A percentile compares a stretch with the other conserved stretches of the same genome.
phyloP scores from a whole-genome alignment of 2,797 vertebrate species.

The Malacoraja senta region DNA sequence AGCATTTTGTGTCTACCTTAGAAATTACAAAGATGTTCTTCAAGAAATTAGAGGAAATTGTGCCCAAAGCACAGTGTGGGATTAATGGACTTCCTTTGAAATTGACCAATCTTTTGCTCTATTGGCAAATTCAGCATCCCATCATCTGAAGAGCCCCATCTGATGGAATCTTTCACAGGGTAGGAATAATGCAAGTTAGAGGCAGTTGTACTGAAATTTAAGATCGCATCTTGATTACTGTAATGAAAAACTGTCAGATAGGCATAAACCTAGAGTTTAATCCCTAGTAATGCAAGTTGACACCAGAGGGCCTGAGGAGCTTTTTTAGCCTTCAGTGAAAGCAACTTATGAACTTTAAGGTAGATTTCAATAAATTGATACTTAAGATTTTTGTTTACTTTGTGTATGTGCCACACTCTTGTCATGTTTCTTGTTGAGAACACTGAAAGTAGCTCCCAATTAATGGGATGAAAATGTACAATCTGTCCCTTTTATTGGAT shows the following conservation, averaged over 20 bases:
- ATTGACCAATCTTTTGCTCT: not conserved
- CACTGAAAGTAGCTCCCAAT: too few species aligned
- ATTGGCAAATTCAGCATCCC: not conserved
- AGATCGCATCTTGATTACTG: not conserved
- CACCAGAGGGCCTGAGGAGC: not conserved
- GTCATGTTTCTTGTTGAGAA: too few species aligned
- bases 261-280: not conserved
- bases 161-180: not conserved
- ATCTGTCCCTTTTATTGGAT: too few species aligned
- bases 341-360: not conserved
- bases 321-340: not conserved
- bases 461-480: too few species aligned
- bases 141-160: not conserved
- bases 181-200: not conserved
- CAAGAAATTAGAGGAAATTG: not conserved
- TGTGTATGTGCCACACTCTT: too few species aligned
- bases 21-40: not conserved
- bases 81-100: not conserved
- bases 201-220: not conserved
- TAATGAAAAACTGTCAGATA: not conserved
- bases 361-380: too few species aligned
- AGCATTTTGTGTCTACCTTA: too few species aligned
- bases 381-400: too few species aligned
- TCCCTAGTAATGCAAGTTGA: not conserved
- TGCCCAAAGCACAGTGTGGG: not conserved